A percentile compares a stretch with the other conserved stretches of the same genome.
phyloP scores from a whole-genome alignment of 2,888 invertebrate species.

The Sesia apiformis region DNA sequence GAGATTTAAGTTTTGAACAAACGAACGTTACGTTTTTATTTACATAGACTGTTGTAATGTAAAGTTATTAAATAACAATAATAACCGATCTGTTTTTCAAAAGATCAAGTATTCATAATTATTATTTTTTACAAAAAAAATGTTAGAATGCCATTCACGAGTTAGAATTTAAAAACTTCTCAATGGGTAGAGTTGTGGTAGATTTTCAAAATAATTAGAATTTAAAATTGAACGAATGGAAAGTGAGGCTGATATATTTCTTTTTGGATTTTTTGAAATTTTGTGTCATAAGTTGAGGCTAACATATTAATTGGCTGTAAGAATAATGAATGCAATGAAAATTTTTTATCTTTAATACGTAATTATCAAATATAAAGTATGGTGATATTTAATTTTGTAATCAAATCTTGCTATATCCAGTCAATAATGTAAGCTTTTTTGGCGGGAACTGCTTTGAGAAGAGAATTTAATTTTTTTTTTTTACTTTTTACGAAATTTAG shows the following conservation, averaged over 20 bases:
- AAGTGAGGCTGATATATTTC: conserved; percentile 17
- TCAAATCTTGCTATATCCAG: not conserved
- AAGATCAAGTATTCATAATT: too few species aligned
- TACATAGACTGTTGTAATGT: too few species aligned
- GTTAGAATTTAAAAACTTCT: conserved; percentile 38
- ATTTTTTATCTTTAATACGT: not conserved
- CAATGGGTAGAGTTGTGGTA: conserved; percentile 35
- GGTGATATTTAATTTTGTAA: not conserved
- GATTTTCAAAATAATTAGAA: conserved; percentile 27
- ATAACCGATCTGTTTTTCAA: too few species aligned
- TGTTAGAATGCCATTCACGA: too few species aligned
- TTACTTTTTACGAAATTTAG: not conserved
- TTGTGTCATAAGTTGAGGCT: conserved; percentile 1
- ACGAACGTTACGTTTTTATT: too few species aligned
- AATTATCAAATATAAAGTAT: not conserved
- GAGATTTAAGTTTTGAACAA: too few species aligned
- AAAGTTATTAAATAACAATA: too few species aligned
- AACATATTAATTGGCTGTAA: not conserved
- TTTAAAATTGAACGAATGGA: conserved; percentile 4
- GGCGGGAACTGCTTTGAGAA: not conserved
- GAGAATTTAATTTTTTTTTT: not conserved
- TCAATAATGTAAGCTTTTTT: conserved; percentile 4
- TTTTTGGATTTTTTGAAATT: conserved; percentile 10
- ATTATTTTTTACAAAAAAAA: too few species aligned
- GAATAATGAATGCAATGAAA: not conserved